phyloP scores from a whole-genome alignment of 2,113 vertebrate species.

The Neolamprologus variostigma region DNA sequence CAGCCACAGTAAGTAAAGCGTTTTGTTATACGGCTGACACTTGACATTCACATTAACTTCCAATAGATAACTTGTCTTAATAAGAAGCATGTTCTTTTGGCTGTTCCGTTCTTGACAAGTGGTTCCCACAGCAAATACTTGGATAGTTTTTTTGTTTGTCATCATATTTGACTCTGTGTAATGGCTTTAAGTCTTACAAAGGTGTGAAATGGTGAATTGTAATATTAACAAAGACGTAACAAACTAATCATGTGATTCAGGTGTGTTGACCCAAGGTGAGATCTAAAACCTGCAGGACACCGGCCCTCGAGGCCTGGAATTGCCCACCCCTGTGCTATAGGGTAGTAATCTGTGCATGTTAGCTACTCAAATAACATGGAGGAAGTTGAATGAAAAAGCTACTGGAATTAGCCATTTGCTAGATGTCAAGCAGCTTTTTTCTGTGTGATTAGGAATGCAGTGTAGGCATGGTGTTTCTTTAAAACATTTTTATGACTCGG shows the following conservation, averaged over 20 bases:
- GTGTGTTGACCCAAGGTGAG: neutral
- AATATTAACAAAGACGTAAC: neutral
- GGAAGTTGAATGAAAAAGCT: neutral
- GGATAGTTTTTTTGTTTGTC: neutral
- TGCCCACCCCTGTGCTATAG: neutral
- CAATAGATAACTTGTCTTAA: slow-evolving; percentile 25
- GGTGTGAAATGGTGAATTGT: neutral
- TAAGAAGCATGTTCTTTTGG: neutral
- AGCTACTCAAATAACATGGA: neutral
- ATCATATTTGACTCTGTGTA: neutral
- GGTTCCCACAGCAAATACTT: neutral
- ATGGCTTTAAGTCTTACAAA: neutral
- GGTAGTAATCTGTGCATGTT: neutral
- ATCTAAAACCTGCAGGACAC: neutral
- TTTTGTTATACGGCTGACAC: neutral
- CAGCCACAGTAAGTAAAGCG: neutral
- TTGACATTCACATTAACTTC: neutral
- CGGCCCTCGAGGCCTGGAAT: neutral
- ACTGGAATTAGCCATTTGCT: neutral
- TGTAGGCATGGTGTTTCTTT: neutral
- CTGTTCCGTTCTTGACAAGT: neutral
- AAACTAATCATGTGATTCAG: neutral
- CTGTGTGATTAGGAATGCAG: neutral
- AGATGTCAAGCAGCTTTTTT: neutral
- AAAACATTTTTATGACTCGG: neutral